phyloP scores from a whole-genome alignment of 2,888 invertebrate genomes.

The Catocala sponsa region DNA sequence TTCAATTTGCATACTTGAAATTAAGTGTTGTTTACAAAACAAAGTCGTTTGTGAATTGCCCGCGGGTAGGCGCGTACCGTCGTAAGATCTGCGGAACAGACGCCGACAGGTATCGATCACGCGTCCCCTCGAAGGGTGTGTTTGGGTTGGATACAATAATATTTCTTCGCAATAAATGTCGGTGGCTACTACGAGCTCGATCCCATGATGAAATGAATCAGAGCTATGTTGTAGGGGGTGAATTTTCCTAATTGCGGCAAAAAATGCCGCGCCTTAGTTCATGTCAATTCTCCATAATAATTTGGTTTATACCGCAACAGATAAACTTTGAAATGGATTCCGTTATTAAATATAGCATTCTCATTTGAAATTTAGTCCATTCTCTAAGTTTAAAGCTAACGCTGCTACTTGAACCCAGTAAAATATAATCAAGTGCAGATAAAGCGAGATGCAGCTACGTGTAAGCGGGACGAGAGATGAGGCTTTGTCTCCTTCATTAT shows the following conservation, averaged over 20 bases:
- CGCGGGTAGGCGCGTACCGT: conserved; percentile 9
- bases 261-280: too few relatives aligned
- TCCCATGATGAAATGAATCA: conserved; percentile 11
- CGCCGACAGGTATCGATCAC: conserved; percentile 44
- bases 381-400: too few relatives aligned
- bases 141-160: conserved; percentile 28
- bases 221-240: too few relatives aligned
- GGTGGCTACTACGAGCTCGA: conserved; percentile 21
- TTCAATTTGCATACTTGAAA: conserved; percentile 32
- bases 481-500: conserved; percentile 67
- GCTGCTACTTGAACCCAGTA: conserved; percentile 9
- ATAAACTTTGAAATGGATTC: too few relatives aligned
- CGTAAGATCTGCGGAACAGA: conserved; percentile 31
- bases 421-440: conserved; percentile 22
- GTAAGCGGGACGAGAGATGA: conserved; percentile 47
- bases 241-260: too few relatives aligned
- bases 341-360: too few relatives aligned
- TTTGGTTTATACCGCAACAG: too few relatives aligned
- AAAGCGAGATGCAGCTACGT: conserved; percentile 39
- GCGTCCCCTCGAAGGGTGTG: conserved; percentile 31
- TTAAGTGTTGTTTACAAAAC: conserved; percentile 49
- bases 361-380: too few relatives aligned
- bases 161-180: conserved; percentile 32
- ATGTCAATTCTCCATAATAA: too few relatives aligned
- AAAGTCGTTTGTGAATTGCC: conserved; percentile 27